Percentiles rank a stretch among this genome's conserved stretches.
These are phyloP conservation scores for Eupithecia centaureata DNA, from an alignment of 2,888 invertebrate species.

Conservation along the genomic window DNA sequence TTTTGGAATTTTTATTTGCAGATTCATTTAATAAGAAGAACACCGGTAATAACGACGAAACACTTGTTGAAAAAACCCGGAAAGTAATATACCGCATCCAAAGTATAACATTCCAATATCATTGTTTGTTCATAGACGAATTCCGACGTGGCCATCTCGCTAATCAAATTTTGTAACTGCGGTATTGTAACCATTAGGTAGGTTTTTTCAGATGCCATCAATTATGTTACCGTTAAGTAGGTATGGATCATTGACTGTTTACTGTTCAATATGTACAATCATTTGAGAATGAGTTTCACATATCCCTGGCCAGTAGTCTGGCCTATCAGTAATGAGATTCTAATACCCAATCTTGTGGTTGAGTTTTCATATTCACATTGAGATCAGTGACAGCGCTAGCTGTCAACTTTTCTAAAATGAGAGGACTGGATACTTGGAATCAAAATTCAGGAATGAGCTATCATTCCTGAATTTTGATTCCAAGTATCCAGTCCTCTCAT, in stretches of 20 bases:
- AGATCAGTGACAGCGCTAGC: too few species aligned
- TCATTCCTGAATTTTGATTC: too few species aligned
- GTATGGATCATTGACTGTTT: constrained; percentile 48
- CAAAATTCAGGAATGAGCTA: too few species aligned
- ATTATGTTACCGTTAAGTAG: constrained; percentile 78
- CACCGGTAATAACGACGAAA: not conserved
- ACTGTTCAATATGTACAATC: not conserved
- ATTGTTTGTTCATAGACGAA: constrained; percentile 67
- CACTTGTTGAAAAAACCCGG: not conserved
- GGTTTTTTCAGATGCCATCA: constrained; percentile 57
- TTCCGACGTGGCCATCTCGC: constrained; percentile 81
- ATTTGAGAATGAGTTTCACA: not conserved
- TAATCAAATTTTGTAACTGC: constrained; percentile 84
- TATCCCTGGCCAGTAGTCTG: not conserved
- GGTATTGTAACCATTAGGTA: constrained; percentile 76
- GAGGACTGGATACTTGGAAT: too few species aligned
- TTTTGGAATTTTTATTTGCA: too few species aligned
- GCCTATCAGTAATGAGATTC: not conserved
- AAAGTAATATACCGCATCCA: constrained; percentile 56
- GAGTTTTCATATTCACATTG: too few species aligned
- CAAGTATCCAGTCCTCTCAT: too few species aligned
- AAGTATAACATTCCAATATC: constrained; percentile 35
- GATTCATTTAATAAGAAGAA: not conserved
- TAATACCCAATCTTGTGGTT: too few species aligned
- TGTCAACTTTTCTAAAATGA: too few species aligned